A percentile compares a stretch with the other conserved stretches of the same genome.
Conservation (phyloP, 2,797 vertebrate species). For the Hippocampus kuda region DNA sequence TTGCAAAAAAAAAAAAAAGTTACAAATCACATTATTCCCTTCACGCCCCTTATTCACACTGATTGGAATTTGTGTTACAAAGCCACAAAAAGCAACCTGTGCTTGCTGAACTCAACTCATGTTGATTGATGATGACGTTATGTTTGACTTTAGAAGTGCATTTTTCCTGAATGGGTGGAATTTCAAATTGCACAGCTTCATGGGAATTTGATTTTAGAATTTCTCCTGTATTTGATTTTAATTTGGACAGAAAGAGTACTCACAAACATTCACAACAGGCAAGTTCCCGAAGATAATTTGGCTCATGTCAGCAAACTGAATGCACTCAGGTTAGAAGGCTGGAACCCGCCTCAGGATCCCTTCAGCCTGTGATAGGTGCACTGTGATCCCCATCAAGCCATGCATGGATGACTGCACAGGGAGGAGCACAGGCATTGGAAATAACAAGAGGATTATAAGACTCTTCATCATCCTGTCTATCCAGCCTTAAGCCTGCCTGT, state of each 20-base stretch:
- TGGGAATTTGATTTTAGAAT: neutral
- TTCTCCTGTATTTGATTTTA: neutral
- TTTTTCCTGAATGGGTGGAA: neutral
- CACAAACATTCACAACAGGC: constrained; percentile 1
- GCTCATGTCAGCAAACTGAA: neutral
- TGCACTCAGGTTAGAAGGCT: neutral
- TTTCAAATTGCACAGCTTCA: neutral
- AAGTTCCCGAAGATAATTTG: neutral
- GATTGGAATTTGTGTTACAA: neutral
- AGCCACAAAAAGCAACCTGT: neutral
- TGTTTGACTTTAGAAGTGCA: neutral
- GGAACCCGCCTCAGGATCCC: constrained; percentile 39
- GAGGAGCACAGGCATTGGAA: constrained; percentile 40
- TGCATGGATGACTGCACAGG: constrained; percentile 59
- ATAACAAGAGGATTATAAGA: constrained; percentile 52
- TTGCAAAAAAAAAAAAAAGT: too few relatives aligned
- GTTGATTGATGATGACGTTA: neutral
- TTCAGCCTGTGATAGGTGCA: constrained; percentile 31
- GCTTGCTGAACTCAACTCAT: neutral
- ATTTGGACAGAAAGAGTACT: neutral
- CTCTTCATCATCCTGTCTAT: constrained; percentile 43
- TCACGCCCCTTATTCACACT: neutral
- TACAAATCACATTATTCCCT: neutral
- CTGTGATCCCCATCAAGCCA: constrained; percentile 39
- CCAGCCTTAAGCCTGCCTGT: constrained; percentile 29